Evolutionary conservation across 2,113 vertebrate species (phyloP), one percentile per base, ranked within the genome.

Genomic region (Polypterus bichir): DNA sequence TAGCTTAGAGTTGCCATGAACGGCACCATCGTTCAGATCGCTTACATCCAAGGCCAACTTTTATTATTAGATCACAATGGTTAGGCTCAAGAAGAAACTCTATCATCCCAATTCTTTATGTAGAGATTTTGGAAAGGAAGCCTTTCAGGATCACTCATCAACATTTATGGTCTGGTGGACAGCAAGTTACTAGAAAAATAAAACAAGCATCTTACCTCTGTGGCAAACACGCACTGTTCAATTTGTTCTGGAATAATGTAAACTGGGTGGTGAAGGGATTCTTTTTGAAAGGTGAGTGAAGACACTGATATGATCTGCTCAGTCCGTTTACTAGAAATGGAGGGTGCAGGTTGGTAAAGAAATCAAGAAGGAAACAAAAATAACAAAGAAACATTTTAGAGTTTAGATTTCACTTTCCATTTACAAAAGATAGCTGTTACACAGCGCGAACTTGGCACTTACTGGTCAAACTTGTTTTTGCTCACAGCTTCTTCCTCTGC

Each of bases 151-250:
- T 27, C 27, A 27, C 27, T 27, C 27, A 27, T 27, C 27, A 27
- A 27, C 27, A 27, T 27, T 27, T 27, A 27, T 27, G 27, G 27
- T 27, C 27, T 27, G 27, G 27, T 27, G 27, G 27, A 27, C 27
- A 27, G 27, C 27, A 27, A 27, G 27, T 27, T 27, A 27, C 27
- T 48, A 48, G 10, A 5, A 48, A 4, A 5, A 57, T 6, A 27
- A 5, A 57, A 27, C 6, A 27, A 57, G 8, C 46, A 44, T 59
- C 63, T 79, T 77, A 89, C 89, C 88, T 91, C 87, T 45, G 88
- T 89, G 62, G 88, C 89, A 59, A 86, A 89, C 63, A 88, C 77
- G 70, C 80, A 80, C 61, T 76, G 81, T 44, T 88, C 86, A 62
- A 73, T 69, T 53, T 80, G 79, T 27, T 88, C 86, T 0, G 84